A percentile compares a stretch with the other conserved stretches of the same genome.
These are phyloP conservation scores for Oscarella lobularis DNA, from an alignment of 37 sponge, comb jelly and placozoan species.

Conservation along the genomic window DNA sequence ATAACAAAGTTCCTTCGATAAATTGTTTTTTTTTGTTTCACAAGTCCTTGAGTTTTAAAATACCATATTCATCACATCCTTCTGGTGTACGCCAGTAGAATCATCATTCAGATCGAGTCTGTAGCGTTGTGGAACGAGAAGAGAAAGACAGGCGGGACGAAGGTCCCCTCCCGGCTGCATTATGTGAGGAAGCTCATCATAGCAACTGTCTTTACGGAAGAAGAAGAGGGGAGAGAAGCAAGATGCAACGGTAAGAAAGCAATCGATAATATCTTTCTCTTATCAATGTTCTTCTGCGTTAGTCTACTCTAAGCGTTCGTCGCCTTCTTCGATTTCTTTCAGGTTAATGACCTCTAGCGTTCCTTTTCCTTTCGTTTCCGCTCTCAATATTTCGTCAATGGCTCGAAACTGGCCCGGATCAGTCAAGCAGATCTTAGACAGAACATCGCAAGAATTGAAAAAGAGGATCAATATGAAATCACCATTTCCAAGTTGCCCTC, in stretches of 20 bases:
- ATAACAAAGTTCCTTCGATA: too few relatives aligned
- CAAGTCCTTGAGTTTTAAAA: too few relatives aligned
- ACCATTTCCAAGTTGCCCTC: conserved; percentile 53
- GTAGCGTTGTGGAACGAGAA: too few relatives aligned
- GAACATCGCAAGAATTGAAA: too few relatives aligned
- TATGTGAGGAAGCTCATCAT: too few relatives aligned
- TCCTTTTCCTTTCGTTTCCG: conserved; percentile 66
- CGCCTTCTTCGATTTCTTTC: conserved; percentile 83
- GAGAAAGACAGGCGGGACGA: too few relatives aligned
- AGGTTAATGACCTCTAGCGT: conserved; percentile 72
- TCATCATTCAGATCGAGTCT: too few relatives aligned
- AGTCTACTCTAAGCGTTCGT: conserved; percentile 23
- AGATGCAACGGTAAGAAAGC: not conserved
- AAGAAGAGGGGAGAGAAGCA: not conserved
- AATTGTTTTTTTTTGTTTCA: too few relatives aligned
- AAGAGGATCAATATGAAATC: conserved; percentile 6
- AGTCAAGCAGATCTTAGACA: conserved; percentile 57
- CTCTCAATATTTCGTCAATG: conserved; percentile 60
- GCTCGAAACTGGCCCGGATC: conserved; percentile 66
- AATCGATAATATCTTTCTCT: not conserved
- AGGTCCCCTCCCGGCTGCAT: too few relatives aligned
- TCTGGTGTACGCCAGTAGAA: too few relatives aligned
- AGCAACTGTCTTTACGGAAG: too few relatives aligned
- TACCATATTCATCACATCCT: too few relatives aligned
- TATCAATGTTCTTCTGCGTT: not conserved